phyloP scores from a whole-genome alignment of 2,113 vertebrate genomes.

The Carassius gibelio region DNA sequence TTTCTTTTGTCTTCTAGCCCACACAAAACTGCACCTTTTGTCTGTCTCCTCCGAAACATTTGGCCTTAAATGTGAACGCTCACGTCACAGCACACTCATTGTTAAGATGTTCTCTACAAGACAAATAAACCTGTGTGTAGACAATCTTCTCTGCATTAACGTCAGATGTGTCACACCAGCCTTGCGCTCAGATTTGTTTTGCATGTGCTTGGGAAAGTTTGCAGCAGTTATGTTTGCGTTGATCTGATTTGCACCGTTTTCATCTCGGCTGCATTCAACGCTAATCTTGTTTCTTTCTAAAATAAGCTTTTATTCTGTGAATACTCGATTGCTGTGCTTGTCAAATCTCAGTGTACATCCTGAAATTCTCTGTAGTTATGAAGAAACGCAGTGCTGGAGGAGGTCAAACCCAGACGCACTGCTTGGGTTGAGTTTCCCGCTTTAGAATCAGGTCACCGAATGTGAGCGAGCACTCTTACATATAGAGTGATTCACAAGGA shows the following conservation, averaged over 20 bases:
- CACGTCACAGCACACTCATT: background rate
- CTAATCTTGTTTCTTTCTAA: slow-evolving; percentile 14
- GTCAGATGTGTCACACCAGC: background rate
- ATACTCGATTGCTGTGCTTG: background rate
- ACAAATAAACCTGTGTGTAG: background rate
- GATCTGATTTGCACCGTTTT: slow-evolving; percentile 12
- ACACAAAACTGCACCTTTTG: background rate
- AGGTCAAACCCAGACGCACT: slow-evolving; percentile 12
- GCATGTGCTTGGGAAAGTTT: background rate
- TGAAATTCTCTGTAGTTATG: background rate
- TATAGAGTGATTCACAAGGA: background rate
- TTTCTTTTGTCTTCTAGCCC: background rate
- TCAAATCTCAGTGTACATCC: background rate
- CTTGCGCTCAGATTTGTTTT: background rate
- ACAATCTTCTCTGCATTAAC: background rate
- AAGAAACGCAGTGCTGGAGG: background rate
- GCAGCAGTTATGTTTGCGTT: background rate
- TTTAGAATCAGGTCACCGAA: slow-evolving; percentile 16
- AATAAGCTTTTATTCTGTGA: background rate
- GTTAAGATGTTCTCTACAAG: background rate
- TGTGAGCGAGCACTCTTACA: background rate
- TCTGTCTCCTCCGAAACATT: background rate
- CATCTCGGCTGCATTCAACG: background rate
- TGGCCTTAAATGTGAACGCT: background rate
- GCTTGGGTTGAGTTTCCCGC: slow-evolving; percentile 17